Percentiles rank a stretch among this genome's conserved stretches.
Conservation (phyloP, 2,113 vertebrate genomes). For the Laticauda colubrina region DNA sequence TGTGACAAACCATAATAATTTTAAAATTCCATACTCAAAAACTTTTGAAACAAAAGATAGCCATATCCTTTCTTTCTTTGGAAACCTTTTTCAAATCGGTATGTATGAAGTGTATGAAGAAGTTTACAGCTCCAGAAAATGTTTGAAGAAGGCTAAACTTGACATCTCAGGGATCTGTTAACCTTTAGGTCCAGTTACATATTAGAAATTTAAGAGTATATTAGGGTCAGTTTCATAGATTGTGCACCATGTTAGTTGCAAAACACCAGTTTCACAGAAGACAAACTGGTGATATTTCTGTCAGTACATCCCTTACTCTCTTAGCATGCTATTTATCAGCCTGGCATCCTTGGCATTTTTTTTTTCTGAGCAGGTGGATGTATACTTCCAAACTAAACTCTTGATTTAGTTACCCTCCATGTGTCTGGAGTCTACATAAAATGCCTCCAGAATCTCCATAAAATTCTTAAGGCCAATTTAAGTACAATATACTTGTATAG, state of each 20-base stretch:
- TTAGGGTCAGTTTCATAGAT: neutral
- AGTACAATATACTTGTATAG: neutral
- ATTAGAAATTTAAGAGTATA: neutral
- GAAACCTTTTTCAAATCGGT: neutral
- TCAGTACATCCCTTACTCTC: neutral
- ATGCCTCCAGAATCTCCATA: too few species aligned
- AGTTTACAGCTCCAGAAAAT: neutral
- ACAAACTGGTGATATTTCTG: neutral
- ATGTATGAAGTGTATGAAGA: neutral
- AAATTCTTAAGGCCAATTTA: neutral
- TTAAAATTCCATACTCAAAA: neutral
- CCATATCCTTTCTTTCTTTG: neutral
- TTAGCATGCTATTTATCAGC: neutral
- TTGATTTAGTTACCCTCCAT: neutral
- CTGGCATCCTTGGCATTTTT: neutral
- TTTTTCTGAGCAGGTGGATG: neutral
- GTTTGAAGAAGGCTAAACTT: neutral
- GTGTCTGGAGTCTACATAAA: neutral
- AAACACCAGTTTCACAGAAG: neutral
- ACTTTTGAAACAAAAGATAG: neutral
- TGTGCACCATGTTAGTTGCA: neutral
- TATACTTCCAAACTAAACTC: neutral
- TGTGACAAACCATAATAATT: neutral
- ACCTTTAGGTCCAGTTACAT: neutral
- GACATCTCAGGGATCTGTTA: neutral